These are phyloP conservation scores for Aplocera efformata DNA, from an alignment of 2,888 invertebrate species.

Conservation along the genomic window DNA sequence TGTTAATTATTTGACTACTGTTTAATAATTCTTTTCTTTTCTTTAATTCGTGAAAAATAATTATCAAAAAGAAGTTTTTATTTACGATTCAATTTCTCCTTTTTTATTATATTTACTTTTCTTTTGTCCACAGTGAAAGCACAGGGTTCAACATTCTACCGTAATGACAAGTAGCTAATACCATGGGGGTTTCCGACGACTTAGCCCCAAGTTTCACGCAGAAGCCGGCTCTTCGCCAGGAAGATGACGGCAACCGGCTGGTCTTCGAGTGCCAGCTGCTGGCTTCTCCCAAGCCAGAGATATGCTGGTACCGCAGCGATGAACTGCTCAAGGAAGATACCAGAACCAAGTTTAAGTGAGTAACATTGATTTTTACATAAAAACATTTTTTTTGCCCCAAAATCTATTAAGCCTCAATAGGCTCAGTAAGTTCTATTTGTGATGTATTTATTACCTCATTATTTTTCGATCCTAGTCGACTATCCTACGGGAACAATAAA, in stretches of 20 bases:
- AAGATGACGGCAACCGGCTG: conserved; percentile 96
- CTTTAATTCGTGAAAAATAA: too few relatives aligned
- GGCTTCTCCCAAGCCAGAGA: conserved; percentile 93
- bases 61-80: too few relatives aligned
- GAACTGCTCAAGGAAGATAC: conserved; percentile 90
- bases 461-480: too few relatives aligned
- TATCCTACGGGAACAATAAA: too few relatives aligned
- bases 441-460: too few relatives aligned
- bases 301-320: conserved; percentile 95
- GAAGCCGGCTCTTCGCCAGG: conserved; percentile 97
- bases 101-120: too few relatives aligned
- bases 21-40: too few relatives aligned
- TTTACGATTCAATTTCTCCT: too few relatives aligned
- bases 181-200: conserved; percentile 94
- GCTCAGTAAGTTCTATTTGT: too few relatives aligned
- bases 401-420: too few relatives aligned
- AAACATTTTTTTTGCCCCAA: too few relatives aligned
- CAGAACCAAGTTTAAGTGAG: conserved; percentile 89
- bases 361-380: conserved; percentile 21
- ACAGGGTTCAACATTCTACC: conserved; percentile 39
- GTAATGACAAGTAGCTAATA: conserved; percentile 70
- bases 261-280: conserved; percentile 96
- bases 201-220: conserved; percentile 99
- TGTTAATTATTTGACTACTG: too few relatives aligned
- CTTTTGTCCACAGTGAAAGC: conserved; percentile 38